Evolutionary conservation across 1,140 invertebrate genomes (phyloP).

Genomic region (Meloidogyne exigua): DNA sequence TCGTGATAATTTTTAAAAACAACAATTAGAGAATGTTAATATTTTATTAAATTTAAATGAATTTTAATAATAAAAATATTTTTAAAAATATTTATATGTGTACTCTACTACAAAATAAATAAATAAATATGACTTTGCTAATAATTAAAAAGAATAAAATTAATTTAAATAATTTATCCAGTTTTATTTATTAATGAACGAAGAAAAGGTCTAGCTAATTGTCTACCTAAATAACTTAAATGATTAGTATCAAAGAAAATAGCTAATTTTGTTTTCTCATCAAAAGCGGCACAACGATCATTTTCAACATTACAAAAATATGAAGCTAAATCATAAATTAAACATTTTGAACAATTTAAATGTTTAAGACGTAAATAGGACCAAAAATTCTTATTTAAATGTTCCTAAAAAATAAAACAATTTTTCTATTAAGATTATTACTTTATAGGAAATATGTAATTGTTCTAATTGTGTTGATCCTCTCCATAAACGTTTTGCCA

Average conservation of each 20-base stretch:
- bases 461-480: background rate
- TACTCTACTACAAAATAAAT: too few relatives aligned
- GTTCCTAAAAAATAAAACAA: constrained; percentile 11
- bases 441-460: constrained; percentile 16
- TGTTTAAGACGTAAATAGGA: constrained; percentile 9
- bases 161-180: too few relatives aligned
- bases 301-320: constrained; percentile 13
- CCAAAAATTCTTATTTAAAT: background rate
- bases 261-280: constrained; percentile 19
- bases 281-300: constrained; percentile 23
- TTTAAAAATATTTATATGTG: too few relatives aligned
- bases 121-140: too few relatives aligned
- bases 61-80: background rate
- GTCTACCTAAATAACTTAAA: constrained; percentile 22
- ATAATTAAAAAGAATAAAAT: too few relatives aligned
- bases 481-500: constrained; percentile 23
- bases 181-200: background rate
- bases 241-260: constrained; percentile 30
- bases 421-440: background rate
- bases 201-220: constrained; percentile 9
- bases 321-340: constrained; percentile 9
- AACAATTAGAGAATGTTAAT: background rate
- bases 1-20: background rate
- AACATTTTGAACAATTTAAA: constrained; percentile 23
- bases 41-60: background rate